Evolutionary conservation across 2,113 vertebrate species (phyloP).

Genomic region (Hystrix cristata): DNA sequence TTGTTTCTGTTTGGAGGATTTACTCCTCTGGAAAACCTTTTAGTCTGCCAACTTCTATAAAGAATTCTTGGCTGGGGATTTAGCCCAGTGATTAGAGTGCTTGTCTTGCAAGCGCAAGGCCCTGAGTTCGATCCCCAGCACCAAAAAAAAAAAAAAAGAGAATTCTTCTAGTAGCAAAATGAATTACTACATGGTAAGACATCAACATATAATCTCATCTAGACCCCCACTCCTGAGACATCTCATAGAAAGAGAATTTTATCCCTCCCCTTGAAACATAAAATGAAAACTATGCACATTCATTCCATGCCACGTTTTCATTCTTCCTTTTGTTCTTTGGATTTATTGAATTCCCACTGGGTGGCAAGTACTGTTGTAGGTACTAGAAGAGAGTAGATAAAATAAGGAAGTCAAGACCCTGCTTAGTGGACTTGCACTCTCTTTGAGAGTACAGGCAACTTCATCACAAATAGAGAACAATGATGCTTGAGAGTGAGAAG

Average conservation of each 20-base stretch:
- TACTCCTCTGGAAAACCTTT: constrained; percentile 31
- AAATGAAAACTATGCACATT: neutral
- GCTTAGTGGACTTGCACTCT: neutral
- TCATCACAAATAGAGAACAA: neutral
- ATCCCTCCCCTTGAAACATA: constrained; percentile 21
- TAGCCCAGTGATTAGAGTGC: too few species aligned
- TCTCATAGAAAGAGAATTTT: neutral
- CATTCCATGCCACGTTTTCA: neutral
- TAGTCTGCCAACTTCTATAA: constrained; percentile 16
- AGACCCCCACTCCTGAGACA: neutral
- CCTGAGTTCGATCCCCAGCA: too few species aligned
- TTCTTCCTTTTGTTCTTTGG: constrained; percentile 33
- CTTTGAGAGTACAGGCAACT: neutral
- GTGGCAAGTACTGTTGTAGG: neutral
- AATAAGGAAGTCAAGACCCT: neutral
- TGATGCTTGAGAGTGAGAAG: neutral
- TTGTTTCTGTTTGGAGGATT: constrained; percentile 50
- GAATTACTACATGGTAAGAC: neutral
- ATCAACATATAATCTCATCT: neutral
- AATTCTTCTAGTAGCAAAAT: neutral
- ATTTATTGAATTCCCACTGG: neutral
- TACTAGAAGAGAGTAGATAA: neutral
- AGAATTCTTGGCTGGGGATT: neutral
- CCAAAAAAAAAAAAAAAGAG: neutral
- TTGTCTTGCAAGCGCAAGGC: too few species aligned